Base-by-base conservation (phyloP, 1,140 invertebrate species). In the Ephestia elutella region DNA sequence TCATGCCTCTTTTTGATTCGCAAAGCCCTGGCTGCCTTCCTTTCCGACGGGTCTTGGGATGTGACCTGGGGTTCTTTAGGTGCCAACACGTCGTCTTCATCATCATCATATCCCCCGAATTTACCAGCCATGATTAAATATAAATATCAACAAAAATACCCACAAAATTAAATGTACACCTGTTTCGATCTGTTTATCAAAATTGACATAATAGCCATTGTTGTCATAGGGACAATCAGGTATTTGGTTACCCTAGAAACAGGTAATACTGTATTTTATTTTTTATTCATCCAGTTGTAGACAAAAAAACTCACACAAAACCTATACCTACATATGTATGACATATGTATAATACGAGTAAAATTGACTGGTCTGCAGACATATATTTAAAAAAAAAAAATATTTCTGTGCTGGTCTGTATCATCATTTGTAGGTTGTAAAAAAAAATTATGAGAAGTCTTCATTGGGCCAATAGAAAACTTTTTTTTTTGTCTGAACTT, bases 21-120 rank as follows among this genome's bases (percentile, higher is more conserved):
- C 17, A 93, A 73, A 50, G 83, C 86, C 55, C 92, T 87, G 0
- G 90, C 92, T 8, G 92, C 83, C 80, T 92, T 93, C 48, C 93
- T 75, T 75, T 93, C 91, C n/a, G 86, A 82, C 5, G 92, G 89
- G 80, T 92, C 90, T 2, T 68, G 55, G 0, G 91, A 91, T 1
- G 82, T 86, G 15, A 91, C 74, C 35, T 91, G 90, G 10, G 90
- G 90, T 64, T 91, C 90, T 44, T 89, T 86, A 0, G 87, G 80
- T 8, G 76, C 85, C 56, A 88, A 65, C 18, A 88, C 81, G 68
- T 87, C 74, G n/a, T 89, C 85, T n/a, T 87, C 87, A 0, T 86
- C 86, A 18, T 86, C 80, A 2, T 73, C 74, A 51, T 59, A 67
- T 25, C 68, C 62, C 32, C 62, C 71, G 61, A 71, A 84, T 61